Evolutionary conservation across 2,888 invertebrate genomes (phyloP).

Genomic region (Oeneis ivallda): DNA sequence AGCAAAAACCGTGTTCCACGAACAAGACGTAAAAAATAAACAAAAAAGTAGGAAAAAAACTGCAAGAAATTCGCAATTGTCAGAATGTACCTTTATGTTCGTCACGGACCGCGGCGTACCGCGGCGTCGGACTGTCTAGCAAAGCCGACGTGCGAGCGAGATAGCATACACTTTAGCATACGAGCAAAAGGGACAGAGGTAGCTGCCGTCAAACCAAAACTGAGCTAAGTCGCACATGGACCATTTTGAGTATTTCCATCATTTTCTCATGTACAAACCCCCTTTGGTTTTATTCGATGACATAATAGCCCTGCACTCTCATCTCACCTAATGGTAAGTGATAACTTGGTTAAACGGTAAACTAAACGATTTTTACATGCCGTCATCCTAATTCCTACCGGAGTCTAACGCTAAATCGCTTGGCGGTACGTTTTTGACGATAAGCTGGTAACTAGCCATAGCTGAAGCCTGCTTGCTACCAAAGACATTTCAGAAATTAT

Average conservation of each 20-base stretch:
- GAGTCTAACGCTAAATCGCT: no score
- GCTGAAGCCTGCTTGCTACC: no score
- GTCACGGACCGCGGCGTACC: slow-evolving; percentile 40
- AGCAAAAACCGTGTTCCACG: neutral
- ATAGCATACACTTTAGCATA: neutral
- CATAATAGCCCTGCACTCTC: no score
- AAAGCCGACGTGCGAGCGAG: slow-evolving; percentile 39
- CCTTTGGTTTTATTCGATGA: no score
- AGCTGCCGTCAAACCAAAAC: neutral
- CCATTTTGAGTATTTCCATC: neutral
- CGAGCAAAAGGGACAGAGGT: neutral
- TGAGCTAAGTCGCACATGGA: neutral
- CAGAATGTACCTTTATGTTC: slow-evolving; percentile 21
- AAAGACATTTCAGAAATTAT: no score
- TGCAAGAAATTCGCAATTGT: slow-evolving; percentile 13
- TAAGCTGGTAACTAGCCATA: no score
- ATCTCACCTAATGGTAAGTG: no score
- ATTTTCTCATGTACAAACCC: neutral
- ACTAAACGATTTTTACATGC: no score
- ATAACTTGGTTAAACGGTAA: no score
- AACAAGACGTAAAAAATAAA: slow-evolving; percentile 14
- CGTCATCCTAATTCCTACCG: no score
- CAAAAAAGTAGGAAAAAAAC: slow-evolving; percentile 9
- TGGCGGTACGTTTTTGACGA: no score
- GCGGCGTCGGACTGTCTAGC: slow-evolving; percentile 54